Percentiles rank a stretch among this genome's conserved stretches.
Conservation (phyloP, 2,797 vertebrate genomes). For the Coccyzus lansbergi region DNA sequence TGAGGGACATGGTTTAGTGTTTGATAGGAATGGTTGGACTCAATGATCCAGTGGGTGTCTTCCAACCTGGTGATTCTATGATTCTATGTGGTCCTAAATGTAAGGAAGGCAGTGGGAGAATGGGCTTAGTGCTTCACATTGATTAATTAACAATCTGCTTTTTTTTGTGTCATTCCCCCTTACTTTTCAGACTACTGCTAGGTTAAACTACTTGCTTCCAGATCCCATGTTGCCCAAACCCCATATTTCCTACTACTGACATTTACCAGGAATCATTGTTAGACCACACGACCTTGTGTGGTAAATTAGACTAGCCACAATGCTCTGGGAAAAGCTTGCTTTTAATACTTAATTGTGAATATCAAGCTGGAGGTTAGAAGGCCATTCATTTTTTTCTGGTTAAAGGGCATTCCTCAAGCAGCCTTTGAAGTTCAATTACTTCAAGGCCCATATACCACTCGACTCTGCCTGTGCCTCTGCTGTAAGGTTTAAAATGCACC, state of each 20-base stretch:
- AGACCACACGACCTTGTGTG: neutral
- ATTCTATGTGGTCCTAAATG: neutral
- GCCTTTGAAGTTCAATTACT: constrained; percentile 21
- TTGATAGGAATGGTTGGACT: too few relatives aligned
- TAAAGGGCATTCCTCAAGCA: neutral
- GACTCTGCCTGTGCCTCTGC: neutral
- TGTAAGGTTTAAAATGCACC: constrained; percentile 5
- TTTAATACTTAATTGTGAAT: neutral
- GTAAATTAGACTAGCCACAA: neutral
- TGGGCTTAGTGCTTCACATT: neutral
- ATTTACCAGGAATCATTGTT: neutral
- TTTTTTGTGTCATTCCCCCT: neutral
- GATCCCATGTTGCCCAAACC: neutral
- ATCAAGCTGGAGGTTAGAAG: neutral
- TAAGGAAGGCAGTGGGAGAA: neutral
- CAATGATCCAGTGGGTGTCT: too few relatives aligned
- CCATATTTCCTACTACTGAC: rapidly evolving
- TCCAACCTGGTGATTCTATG: too few relatives aligned
- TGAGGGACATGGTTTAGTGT: too few relatives aligned
- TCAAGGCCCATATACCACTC: neutral
- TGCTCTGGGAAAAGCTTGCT: neutral
- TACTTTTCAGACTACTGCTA: neutral
- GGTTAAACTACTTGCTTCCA: neutral
- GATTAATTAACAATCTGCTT: neutral
- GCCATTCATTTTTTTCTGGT: neutral